Conservation (phyloP, 2,113 vertebrate genomes). For the Colistium nudipinnis region DNA sequence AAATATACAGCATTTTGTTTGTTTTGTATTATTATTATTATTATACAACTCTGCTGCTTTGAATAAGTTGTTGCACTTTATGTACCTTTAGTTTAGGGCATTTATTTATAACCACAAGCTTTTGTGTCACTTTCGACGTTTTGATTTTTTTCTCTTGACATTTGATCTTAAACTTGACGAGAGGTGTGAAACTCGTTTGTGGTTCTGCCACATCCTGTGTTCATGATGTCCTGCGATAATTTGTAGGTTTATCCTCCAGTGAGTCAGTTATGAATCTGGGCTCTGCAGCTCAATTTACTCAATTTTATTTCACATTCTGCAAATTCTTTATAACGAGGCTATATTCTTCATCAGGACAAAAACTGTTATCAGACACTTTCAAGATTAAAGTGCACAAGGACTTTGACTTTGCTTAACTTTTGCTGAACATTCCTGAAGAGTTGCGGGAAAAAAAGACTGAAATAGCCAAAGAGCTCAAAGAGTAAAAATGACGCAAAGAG, state of each 20-base stretch:
- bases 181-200: not conserved
- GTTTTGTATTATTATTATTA: not conserved
- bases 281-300: not conserved
- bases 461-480: constrained; percentile 1
- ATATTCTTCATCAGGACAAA: not conserved
- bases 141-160: not conserved
- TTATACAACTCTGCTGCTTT: not conserved
- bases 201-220: not conserved
- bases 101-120: not conserved
- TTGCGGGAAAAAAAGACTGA: not conserved
- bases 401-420: constrained; percentile 8
- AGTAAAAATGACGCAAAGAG: not conserved
- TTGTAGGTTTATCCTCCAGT: not conserved
- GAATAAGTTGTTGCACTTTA: not conserved
- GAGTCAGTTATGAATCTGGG: not conserved
- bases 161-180: not conserved
- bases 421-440: not conserved
- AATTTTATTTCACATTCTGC: not conserved
- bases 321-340: not conserved
- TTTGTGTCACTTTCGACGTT: not conserved
- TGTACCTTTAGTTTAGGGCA: not conserved
- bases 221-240: too few relatives aligned
- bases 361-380: not conserved
- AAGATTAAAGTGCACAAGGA: not conserved
- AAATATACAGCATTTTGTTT: too few relatives aligned